A percentile compares a stretch with the other conserved stretches of the same genome.
phyloP scores from a whole-genome alignment of 2,113 vertebrate genomes.

The Numida meleagris region DNA sequence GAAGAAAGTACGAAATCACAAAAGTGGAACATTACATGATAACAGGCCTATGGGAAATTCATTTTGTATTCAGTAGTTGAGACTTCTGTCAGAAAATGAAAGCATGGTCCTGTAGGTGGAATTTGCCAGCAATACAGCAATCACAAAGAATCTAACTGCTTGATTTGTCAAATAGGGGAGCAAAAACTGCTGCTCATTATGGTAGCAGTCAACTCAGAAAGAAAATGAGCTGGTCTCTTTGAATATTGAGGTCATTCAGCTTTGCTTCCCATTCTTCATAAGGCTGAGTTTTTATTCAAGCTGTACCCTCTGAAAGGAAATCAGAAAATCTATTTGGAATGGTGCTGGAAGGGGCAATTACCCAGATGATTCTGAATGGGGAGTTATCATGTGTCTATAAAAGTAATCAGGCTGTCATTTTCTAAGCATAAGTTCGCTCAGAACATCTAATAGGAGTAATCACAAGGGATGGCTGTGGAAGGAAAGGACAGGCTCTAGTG shows the following conservation, averaged over 20 bases:
- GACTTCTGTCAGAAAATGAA: not conserved
- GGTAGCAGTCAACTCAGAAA: not conserved
- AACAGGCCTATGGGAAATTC: not conserved
- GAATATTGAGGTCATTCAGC: not conserved
- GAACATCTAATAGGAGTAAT: not conserved
- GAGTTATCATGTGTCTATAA: not conserved
- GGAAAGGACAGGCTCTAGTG: not conserved
- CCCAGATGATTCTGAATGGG: not conserved
- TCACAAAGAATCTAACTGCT: not conserved
- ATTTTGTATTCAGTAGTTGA: not conserved
- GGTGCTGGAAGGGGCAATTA: not conserved
- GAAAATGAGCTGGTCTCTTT: not conserved
- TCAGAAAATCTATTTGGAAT: not conserved
- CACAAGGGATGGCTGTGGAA: not conserved
- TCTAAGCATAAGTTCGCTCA: not conserved
- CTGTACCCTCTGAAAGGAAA: not conserved
- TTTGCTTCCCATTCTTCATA: not conserved
- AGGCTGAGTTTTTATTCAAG: not conserved
- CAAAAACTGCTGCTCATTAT: not conserved
- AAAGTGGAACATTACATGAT: not conserved
- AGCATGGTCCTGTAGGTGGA: not conserved
- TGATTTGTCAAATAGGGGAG: not conserved
- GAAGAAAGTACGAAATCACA: not conserved
- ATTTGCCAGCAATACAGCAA: not conserved
- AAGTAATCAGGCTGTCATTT: not conserved